These are phyloP conservation scores for Elanus axillaris DNA, from an alignment of 2,113 vertebrate genomes.

Conservation along the genomic window DNA sequence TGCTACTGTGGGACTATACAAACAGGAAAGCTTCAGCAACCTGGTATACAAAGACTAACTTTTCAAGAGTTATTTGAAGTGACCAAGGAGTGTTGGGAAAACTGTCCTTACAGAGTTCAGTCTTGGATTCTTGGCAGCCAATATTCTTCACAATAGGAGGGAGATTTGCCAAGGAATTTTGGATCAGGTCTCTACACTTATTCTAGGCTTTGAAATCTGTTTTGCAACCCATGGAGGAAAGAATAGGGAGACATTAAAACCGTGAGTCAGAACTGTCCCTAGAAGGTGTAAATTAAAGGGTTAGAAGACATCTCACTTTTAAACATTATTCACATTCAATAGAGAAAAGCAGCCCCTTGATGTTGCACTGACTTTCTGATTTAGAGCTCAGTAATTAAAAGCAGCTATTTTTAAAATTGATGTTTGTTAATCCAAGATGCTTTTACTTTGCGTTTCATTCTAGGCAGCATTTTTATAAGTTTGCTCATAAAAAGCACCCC, in stretches of 20 bases:
- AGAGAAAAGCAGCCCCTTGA: slow-evolving; percentile 22
- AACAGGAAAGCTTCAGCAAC: neutral
- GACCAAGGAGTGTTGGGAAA: neutral
- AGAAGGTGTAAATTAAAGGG: slow-evolving; percentile 63
- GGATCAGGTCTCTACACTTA: neutral
- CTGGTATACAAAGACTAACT: neutral
- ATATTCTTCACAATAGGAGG: slow-evolving; percentile 13
- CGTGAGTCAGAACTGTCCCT: slow-evolving; percentile 4
- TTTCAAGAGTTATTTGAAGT: neutral
- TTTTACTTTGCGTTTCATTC: slow-evolving; percentile 43
- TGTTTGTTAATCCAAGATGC: slow-evolving; percentile 65
- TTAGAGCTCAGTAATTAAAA: slow-evolving; percentile 66
- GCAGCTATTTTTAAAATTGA: slow-evolving; percentile 66
- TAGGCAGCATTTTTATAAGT: slow-evolving; percentile 22
- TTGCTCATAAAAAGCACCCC: slow-evolving; percentile 33
- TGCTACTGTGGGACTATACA: neutral
- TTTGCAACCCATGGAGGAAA: neutral
- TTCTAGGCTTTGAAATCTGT: slow-evolving; percentile 6
- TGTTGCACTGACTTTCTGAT: slow-evolving; percentile 59
- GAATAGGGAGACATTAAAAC: slow-evolving; percentile 23
- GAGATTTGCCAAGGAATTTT: slow-evolving; percentile 32
- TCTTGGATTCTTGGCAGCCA: neutral
- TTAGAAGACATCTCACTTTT: slow-evolving; percentile 51
- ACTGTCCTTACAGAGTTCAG: neutral
- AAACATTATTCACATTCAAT: slow-evolving; percentile 47